These are phyloP conservation scores for Miltochrista miniata DNA, from an alignment of 2,888 invertebrate genomes.

Conservation along the genomic window DNA sequence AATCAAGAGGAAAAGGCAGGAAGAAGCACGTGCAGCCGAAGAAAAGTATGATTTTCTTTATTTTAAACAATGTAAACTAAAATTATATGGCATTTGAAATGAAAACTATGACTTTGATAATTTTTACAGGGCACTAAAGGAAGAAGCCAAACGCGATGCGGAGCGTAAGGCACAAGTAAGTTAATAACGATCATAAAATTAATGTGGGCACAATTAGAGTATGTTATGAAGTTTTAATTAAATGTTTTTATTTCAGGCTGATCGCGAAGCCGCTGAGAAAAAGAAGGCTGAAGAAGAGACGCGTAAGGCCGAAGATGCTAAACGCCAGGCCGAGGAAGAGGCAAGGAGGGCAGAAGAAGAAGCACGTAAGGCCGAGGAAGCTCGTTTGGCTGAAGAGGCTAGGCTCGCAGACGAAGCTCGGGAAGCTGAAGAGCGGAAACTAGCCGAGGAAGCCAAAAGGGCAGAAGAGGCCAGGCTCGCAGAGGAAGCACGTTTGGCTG, in stretches of 20 bases:
- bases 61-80: background rate
- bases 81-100: background rate
- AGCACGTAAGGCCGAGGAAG: conserved; percentile 72
- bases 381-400: conserved; percentile 70
- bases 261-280: conserved; percentile 71
- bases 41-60: conserved; percentile 77
- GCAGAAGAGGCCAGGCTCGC: conserved; percentile 67
- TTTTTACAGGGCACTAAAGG: conserved; percentile 73
- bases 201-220: background rate
- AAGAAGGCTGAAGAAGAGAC: conserved; percentile 83
- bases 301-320: conserved; percentile 77
- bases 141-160: conserved; percentile 79
- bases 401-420: conserved; percentile 64
- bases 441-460: conserved; percentile 65
- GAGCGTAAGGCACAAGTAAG: conserved; percentile 76
- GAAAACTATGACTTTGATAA: background rate
- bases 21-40: conserved; percentile 85
- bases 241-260: conserved; percentile 48
- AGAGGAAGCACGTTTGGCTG: conserved; percentile 48
- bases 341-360: conserved; percentile 77
- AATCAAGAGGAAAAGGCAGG: conserved; percentile 83
- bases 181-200: conserved; percentile 3
- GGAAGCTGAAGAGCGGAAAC: conserved; percentile 67
- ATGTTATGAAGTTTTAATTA: background rate
- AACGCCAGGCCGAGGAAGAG: conserved; percentile 78